Evolutionary conservation across 2,113 vertebrate genomes (phyloP), one percentile per base, ranked within the genome.

Genomic region (Carlito syrichta): DNA sequence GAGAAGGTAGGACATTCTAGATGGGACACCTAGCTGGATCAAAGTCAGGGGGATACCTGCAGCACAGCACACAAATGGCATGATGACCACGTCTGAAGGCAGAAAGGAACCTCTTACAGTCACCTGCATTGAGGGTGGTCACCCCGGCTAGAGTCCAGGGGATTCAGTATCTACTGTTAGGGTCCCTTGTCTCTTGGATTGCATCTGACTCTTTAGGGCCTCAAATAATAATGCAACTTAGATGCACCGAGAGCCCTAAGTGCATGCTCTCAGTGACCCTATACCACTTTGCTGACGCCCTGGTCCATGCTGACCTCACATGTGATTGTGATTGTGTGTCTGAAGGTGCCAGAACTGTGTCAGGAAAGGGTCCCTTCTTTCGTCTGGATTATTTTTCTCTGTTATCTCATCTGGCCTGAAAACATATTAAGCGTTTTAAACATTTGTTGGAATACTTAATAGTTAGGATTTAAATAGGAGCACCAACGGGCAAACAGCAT

Each of bases 401-500:
- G 62, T 86, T 43, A 89, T 68, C 94, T 95, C 58, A 5, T 68
- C 93, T 94, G 96, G 84, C 93, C 69, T 1, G 0, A 92, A 79
- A 79, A 84, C 62, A 84, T 95, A 86, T 22, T 3, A n/a, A 63
- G 19, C 16, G 0, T 68, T 83, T 95, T 50, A 78, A 92, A 84
- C 88, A 66, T 87, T 76, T 90, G 69, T 71, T 79, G 66, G 76
- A 92, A 87, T 95, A 94, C 76, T 96, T 94, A 92, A 76, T 4
- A 16, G 84, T 63, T 89, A 69, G 69, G 63, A 71, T 92, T 96
- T 90, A 78, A 92, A 92, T 63, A 76, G 92, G 90, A 89, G 62
- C 45, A 0, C 92, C 91, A 78, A 84, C 87, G 90, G 95, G 84
- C 95, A 95, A 94, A 63, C 45, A 66, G 58, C 54, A 48, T 69